Base-by-base conservation (phyloP, 2,797 vertebrate species). In the Rhinogobio ventralis region DNA sequence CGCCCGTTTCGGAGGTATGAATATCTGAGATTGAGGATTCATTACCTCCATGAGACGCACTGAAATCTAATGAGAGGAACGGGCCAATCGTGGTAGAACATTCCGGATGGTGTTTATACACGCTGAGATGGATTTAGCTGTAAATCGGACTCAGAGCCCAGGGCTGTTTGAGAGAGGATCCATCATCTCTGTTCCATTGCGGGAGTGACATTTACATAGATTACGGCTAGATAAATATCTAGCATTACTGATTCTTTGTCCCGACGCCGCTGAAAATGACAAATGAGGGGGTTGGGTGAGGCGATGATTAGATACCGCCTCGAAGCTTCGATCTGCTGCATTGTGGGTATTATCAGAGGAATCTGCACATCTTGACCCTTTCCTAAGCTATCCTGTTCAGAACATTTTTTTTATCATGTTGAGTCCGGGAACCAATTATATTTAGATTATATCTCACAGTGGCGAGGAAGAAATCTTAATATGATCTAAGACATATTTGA, bases 161-260 rank as follows among this genome's bases (percentile, higher is more conserved):
- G 83, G 74, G 85, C 62, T 79, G 71, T 83, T 81, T 39, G 83
- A 83, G 73, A 51, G 69, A 51, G 60, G 81, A 81, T 87, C 82
- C 76, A 73, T 89, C 86, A 87, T 86, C 81, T 88, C 87, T 39
- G 53, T 84, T 46, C 81, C 28, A 66, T 82, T 23, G 46, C n/a
- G 2, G 46, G 19, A 79, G 78, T 79, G 85, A 88, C 87, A 75
- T 82, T 74, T 82, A 83, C 69, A 85, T 84, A 84, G 78, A 88
- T 90, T 86, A 87, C 78, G 6, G 67, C 80, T 57, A 81, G 84
- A 87, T 87, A 84, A 83, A 74, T 55, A 83, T 86, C 86, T 87
- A 81, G 74, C 83, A 57, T 71, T 49, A 36, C 62, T 13, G 78
- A 66, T 72, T 77, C 64, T 80, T 69, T 81, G 69, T 86, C 87